phyloP scores from a whole-genome alignment of 2,797 vertebrate genomes.

The Acanthiza pusilla region DNA sequence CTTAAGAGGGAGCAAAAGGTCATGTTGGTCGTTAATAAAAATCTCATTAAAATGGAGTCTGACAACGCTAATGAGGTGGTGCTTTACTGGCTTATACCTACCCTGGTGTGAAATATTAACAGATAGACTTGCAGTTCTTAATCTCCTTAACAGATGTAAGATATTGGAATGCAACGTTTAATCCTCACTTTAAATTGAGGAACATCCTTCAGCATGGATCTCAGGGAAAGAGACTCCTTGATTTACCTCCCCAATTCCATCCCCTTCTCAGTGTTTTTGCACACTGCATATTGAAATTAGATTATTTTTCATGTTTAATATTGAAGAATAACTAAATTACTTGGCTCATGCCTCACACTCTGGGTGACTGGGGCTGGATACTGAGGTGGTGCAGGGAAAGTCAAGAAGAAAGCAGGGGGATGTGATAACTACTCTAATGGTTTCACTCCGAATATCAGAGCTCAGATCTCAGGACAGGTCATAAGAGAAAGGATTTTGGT shows the following conservation, averaged over 20 bases:
- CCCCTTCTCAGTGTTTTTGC: background rate
- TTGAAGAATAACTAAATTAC: background rate
- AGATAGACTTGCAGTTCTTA: conserved; percentile 47
- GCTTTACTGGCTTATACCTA: conserved; percentile 57
- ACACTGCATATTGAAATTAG: background rate
- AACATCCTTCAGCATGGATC: background rate
- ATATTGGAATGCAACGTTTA: conserved; percentile 39
- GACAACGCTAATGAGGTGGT: conserved; percentile 49
- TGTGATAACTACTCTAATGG: background rate
- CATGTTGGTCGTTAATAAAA: conserved; percentile 60
- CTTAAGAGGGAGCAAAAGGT: conserved; percentile 35
- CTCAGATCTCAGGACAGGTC: background rate
- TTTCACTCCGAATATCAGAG: background rate
- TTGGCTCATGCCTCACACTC: background rate
- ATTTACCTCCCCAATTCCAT: conserved; percentile 11
- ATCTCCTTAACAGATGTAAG: conserved; percentile 64
- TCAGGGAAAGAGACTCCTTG: background rate
- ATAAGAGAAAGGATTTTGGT: background rate
- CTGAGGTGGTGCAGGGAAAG: background rate
- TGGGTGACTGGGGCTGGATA: background rate
- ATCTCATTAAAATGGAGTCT: conserved; percentile 60
- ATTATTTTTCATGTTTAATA: conserved; percentile 4
- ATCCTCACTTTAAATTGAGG: conserved; percentile 37
- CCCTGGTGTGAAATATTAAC: conserved; percentile 59
- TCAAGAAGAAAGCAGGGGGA: background rate